These are phyloP conservation scores for Busseola fusca DNA, from an alignment of 2,888 invertebrate species.

Conservation along the genomic window DNA sequence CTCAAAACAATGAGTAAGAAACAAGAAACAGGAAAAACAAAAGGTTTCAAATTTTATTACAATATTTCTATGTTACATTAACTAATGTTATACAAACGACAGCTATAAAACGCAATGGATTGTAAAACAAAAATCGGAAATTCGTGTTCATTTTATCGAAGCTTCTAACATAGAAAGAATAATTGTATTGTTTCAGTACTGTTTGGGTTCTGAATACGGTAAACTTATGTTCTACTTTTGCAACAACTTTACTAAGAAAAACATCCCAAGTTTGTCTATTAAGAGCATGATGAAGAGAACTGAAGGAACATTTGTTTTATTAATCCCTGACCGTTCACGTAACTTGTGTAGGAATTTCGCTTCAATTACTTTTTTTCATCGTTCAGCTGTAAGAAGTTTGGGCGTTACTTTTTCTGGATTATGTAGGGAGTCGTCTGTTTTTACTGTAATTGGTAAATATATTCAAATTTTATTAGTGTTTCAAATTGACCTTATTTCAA, in stretches of 20 bases:
- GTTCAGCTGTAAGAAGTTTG: slow-evolving; percentile 19
- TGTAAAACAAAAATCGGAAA: slow-evolving; percentile 51
- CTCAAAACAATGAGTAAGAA: neutral
- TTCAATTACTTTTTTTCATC: slow-evolving; percentile 46
- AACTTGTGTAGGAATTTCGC: slow-evolving; percentile 46
- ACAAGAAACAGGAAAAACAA: slow-evolving; percentile 15
- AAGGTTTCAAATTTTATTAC: slow-evolving; percentile 22
- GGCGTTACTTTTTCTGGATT: slow-evolving; percentile 19
- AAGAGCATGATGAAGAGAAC: slow-evolving; percentile 56
- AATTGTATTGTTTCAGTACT: slow-evolving; percentile 47
- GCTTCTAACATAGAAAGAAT: slow-evolving; percentile 47
- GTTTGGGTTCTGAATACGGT: slow-evolving; percentile 50
- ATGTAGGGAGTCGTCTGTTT: slow-evolving; percentile 20
- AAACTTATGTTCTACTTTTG: slow-evolving; percentile 58
- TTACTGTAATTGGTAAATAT: neutral
- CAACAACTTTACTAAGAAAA: slow-evolving; percentile 56
- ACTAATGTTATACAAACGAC: slow-evolving; percentile 48
- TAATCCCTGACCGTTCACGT: slow-evolving; percentile 49
- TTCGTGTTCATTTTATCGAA: slow-evolving; percentile 42
- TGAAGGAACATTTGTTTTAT: slow-evolving; percentile 56
- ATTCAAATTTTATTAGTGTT: neutral
- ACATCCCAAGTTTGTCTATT: slow-evolving; percentile 61
- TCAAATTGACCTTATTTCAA: no score
- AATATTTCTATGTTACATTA: slow-evolving; percentile 46
- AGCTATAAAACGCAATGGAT: slow-evolving; percentile 43